A percentile compares a stretch with the other conserved stretches of the same genome.
These are phyloP conservation scores for Drosophila pseudotakahashii DNA, from an alignment of 2,888 invertebrate species.

Conservation along the genomic window DNA sequence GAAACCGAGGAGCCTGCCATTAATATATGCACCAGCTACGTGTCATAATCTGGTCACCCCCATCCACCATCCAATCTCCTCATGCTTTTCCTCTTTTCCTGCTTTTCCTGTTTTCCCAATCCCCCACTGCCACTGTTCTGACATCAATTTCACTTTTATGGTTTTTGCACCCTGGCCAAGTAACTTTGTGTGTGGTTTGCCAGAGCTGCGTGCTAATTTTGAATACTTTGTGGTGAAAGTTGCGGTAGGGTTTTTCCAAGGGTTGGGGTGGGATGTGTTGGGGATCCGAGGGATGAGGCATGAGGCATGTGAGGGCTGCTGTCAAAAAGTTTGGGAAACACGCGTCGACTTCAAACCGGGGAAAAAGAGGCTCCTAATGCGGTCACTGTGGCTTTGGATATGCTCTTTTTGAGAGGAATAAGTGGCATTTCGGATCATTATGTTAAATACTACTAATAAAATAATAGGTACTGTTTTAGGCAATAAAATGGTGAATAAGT, in stretches of 20 bases:
- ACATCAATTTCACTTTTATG: slow-evolving; percentile 53
- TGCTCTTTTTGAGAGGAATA: not conserved
- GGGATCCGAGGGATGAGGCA: not conserved
- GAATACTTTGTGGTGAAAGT: slow-evolving; percentile 52
- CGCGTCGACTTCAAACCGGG: slow-evolving; percentile 28
- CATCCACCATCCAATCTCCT: too few species aligned
- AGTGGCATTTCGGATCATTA: not conserved
- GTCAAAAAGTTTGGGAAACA: slow-evolving; percentile 40
- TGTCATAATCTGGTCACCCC: slow-evolving; percentile 33
- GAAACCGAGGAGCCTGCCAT: slow-evolving; percentile 18
- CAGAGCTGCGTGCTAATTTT: slow-evolving; percentile 53
- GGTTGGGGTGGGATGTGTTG: accelerated
- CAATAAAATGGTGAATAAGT: too few species aligned
- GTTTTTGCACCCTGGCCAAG: slow-evolving; percentile 35
- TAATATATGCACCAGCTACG: slow-evolving; percentile 42
- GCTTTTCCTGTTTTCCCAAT: not conserved
- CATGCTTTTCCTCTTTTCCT: not conserved
- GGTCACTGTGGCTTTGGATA: slow-evolving; percentile 12
- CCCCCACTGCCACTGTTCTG: slow-evolving; percentile 5
- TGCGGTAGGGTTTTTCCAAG: slow-evolving; percentile 24
- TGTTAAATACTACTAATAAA: too few species aligned
- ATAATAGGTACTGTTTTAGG: too few species aligned
- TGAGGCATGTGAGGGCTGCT: slow-evolving; percentile 21
- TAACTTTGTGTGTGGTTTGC: slow-evolving; percentile 45
- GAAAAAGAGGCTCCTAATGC: slow-evolving; percentile 20